Evolutionary conservation across 1,140 invertebrate species (phyloP).

Genomic region (Aricia agestis): DNA sequence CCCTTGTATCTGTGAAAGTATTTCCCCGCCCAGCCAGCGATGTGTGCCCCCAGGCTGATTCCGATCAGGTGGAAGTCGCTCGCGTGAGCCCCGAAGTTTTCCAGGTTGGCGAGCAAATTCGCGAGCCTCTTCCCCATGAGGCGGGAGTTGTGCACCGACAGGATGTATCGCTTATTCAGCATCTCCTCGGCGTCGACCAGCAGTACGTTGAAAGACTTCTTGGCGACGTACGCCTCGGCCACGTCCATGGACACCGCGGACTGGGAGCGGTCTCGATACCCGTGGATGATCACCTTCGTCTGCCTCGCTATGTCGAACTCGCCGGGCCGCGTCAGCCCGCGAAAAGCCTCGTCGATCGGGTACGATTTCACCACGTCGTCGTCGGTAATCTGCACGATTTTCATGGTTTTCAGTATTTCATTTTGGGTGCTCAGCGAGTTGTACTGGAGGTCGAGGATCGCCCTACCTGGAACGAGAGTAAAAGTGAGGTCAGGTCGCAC

Average conservation of each 20-base stretch:
- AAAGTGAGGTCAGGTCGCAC: slow-evolving; percentile 28
- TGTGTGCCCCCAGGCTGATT: slow-evolving; percentile 80
- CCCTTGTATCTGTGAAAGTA: slow-evolving; percentile 67
- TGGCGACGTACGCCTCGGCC: slow-evolving; percentile 58
- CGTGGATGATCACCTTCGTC: slow-evolving; percentile 66
- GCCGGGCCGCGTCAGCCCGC: slow-evolving; percentile 43
- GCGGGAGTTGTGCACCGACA: slow-evolving; percentile 57
- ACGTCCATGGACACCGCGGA: slow-evolving; percentile 54
- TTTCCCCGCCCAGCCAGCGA: slow-evolving; percentile 78
- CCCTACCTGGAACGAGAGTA: slow-evolving; percentile 53
- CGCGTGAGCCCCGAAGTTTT: slow-evolving; percentile 69
- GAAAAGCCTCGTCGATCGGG: slow-evolving; percentile 54
- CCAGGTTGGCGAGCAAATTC: slow-evolving; percentile 71
- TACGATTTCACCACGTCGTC: slow-evolving; percentile 37
- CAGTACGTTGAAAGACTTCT: slow-evolving; percentile 64
- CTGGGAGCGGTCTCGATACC: slow-evolving; percentile 60
- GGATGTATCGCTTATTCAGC: slow-evolving; percentile 58
- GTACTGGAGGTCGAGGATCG: slow-evolving; percentile 57
- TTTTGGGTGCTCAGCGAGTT: slow-evolving; percentile 48
- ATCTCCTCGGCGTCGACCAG: slow-evolving; percentile 62
- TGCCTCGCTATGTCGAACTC: slow-evolving; percentile 65
- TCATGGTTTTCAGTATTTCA: slow-evolving; percentile 59
- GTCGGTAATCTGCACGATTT: slow-evolving; percentile 52
- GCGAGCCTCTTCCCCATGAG: slow-evolving; percentile 71
- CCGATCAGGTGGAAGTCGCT: slow-evolving; percentile 77